Evolutionary conservation across 2,797 vertebrate species (phyloP), one percentile per base, ranked within the genome.

Genomic region (Sitta carolinensis): DNA sequence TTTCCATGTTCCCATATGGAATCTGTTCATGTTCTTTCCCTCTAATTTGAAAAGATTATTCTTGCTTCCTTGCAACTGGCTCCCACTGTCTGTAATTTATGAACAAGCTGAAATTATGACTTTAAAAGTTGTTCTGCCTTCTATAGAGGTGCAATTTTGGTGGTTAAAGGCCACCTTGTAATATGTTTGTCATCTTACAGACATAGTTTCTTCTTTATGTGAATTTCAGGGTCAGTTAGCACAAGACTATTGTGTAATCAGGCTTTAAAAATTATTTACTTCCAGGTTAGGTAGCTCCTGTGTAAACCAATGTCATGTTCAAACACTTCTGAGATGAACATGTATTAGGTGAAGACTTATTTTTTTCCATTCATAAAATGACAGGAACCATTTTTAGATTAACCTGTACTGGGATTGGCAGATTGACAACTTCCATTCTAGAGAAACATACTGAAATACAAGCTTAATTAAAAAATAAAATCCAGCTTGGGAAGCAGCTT

Each of bases 401-500:
- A 72, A 57, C 27, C 17, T 76, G 14, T 67, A 42, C 32, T 48
- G 5, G 7, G 23, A 54, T 5, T 26, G n/a, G 27, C 76, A 66
- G 26, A 84, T 78, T 74, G 85, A 73, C n/a, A 9, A 8, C 15
- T 59, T 21, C 42, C 61, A 10, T 82, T 50, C 7, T 75, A 63
- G 62, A 81, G 25, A 90, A 66, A 67, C 3, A 4, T 36, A 74
- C 50, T 22, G 23, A 68, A 68, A 64, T 32, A 52, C 32, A 89
- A 64, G 38, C 80, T 84, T 92, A 89, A 92, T 85, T 74, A 9
- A 75, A 89, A 81, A 84, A 74, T 32, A 36, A 62, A 57, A 29
- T 14, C 34, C 75, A 42, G 17, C 42, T 93, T 96, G 91, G 94
- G 95, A 97, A 97, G 95, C 95, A 95, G 98, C 96, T 98, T 98